A percentile compares a stretch with the other conserved stretches of the same genome.
These are phyloP conservation scores for Mimas tiliae DNA, from an alignment of 2,888 invertebrate species.

Conservation along the genomic window DNA sequence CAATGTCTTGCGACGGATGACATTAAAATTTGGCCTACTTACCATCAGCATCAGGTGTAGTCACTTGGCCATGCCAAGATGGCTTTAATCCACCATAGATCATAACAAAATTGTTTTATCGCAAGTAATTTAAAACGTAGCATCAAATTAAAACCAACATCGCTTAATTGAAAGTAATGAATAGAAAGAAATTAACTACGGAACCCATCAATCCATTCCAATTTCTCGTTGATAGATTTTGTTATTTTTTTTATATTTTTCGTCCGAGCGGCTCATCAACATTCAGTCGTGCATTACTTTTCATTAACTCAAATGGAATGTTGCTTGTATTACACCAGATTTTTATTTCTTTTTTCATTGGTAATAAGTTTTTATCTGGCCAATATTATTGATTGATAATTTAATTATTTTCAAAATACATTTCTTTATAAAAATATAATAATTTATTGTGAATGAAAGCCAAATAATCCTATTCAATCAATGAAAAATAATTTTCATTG, in stretches of 20 bases:
- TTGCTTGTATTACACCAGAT: conserved; percentile 16
- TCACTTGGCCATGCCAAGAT: too few species aligned
- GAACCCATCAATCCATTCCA: conserved; percentile 9
- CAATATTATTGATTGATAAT: neutral
- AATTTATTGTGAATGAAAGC: neutral
- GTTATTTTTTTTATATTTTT: conserved; percentile 33
- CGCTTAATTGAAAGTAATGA: conserved; percentile 3
- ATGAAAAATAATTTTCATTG: neutral
- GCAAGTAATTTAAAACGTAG: neutral
- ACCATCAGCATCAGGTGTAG: too few species aligned
- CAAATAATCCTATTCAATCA: neutral
- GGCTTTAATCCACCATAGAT: too few species aligned
- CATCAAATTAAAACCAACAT: neutral
- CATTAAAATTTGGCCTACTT: too few species aligned
- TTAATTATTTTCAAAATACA: neutral
- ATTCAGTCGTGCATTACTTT: conserved; percentile 43
- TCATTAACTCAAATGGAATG: conserved; percentile 35
- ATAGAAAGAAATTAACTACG: conserved; percentile 3
- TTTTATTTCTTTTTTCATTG: conserved; percentile 17
- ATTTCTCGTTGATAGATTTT: conserved; percentile 29
- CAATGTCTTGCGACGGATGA: too few species aligned
- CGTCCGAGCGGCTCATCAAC: conserved; percentile 38
- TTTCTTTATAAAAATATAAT: neutral
- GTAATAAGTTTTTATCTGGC: conserved; percentile 5
- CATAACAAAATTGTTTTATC: neutral